Evolutionary conservation across 2,113 vertebrate genomes (phyloP), one percentile per base, ranked within the genome.

Genomic region (Pithys albifrons): DNA sequence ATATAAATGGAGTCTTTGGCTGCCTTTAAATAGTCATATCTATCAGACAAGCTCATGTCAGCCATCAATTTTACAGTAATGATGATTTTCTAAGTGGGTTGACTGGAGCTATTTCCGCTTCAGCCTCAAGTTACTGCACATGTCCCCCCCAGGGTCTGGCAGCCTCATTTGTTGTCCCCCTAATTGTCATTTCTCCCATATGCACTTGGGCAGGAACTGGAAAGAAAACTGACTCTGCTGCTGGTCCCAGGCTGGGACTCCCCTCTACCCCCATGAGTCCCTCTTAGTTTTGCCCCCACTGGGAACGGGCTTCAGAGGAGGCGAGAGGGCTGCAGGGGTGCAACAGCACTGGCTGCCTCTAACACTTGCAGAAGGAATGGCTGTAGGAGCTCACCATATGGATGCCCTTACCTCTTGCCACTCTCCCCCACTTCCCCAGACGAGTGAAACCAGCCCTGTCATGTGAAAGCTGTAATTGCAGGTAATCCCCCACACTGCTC

Each of bases 71-170:
- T 95, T 95, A 83, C 57, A 51, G 91, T 96, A 97, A 96, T 98
- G 95, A 97, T 98, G 97, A 97, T 97, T 98, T 98, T 97, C 97
- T 98, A 98, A 98, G 96, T 98, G 97, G 97, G 97, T 96, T 79
- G 95, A 97, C 97, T 75, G 79, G 87, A 97, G 97, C 98, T 98
- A 97, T 98, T 98, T 98, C 97, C 96, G 97, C 94, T 96, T 97
- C 96, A 97, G 97, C 97, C 96, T 98, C 97, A 98, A 97, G 97
- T 98, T 98, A 97, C 97, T 75, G 79, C 83, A 81, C 25, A 43
- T 11, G 76, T 84, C 14, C 66, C 88, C 54, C 48, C 65, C 48
- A 77, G 90, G 90, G 79, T 69, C 88, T 24, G 2, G 33, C 86
- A 91, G 73, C 45, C 79, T 96, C 92, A 91, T 96, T 95, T 96